Conservation (phyloP, 1,140 invertebrate species). For the Cydia amplana region DNA sequence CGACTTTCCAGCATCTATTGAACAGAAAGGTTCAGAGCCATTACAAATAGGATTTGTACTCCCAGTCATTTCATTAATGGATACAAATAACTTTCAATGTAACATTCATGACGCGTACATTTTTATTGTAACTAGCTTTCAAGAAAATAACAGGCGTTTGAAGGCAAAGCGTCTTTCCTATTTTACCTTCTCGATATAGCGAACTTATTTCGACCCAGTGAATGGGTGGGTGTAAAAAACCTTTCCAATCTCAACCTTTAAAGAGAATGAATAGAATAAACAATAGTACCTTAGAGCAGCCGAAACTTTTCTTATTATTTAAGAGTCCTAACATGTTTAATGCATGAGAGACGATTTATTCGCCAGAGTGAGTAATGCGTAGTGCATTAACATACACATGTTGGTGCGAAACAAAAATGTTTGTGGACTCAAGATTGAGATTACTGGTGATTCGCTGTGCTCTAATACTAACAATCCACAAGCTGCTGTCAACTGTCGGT, state of each 20-base stretch:
- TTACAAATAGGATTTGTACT: neutral
- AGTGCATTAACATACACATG: slow-evolving; percentile 46
- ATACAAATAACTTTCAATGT: slow-evolving; percentile 55
- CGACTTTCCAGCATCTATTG: neutral
- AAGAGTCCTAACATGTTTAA: slow-evolving; percentile 70
- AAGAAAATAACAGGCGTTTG: slow-evolving; percentile 67
- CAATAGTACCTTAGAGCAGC: slow-evolving; percentile 59
- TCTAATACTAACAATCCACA: neutral
- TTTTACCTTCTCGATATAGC: slow-evolving; percentile 55
- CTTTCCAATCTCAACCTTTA: slow-evolving; percentile 71
- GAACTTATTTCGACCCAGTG: slow-evolving; percentile 62
- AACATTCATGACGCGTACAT: slow-evolving; percentile 63
- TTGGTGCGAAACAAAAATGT: slow-evolving; percentile 4
- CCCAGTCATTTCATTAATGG: slow-evolving; percentile 48
- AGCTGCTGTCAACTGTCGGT: too few species aligned
- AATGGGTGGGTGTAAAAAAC: slow-evolving; percentile 64
- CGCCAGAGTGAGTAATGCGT: slow-evolving; percentile 60
- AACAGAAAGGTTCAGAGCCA: neutral
- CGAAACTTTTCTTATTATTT: slow-evolving; percentile 74
- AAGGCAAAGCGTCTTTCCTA: slow-evolving; percentile 61
- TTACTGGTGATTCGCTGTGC: neutral
- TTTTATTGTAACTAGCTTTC: slow-evolving; percentile 60
- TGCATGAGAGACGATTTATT: slow-evolving; percentile 70
- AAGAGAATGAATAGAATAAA: slow-evolving; percentile 63
- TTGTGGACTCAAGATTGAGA: neutral